phyloP scores from a whole-genome alignment of 2,797 vertebrate genomes.

The Danio kyathit region DNA sequence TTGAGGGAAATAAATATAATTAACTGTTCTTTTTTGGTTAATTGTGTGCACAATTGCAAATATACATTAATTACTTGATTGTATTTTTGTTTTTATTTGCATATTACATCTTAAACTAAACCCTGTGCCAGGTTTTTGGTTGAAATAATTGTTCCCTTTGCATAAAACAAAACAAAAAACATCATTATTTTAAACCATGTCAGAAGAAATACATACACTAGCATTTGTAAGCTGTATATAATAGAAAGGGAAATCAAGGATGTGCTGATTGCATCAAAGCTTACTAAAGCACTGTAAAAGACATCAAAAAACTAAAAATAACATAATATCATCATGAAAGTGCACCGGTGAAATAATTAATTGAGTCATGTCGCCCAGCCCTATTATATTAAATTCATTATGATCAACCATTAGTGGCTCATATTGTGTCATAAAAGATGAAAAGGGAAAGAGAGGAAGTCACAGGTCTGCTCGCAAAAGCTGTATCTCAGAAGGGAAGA shows the following conservation, averaged over 20 bases:
- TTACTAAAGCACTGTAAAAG: not conserved
- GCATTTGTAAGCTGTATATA: too few species aligned
- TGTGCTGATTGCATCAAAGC: too few species aligned
- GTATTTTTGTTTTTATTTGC: too few species aligned
- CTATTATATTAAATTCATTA: not conserved
- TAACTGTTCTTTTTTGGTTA: not conserved
- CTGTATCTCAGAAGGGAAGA: not conserved
- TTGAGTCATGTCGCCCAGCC: not conserved
- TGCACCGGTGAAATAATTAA: not conserved
- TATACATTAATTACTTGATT: not conserved
- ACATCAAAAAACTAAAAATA: not conserved
- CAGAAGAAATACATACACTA: not conserved
- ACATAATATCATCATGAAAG: not conserved
- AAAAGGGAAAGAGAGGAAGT: not conserved
- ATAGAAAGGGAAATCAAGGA: too few species aligned
- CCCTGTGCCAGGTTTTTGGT: too few species aligned
- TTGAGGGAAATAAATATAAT: not conserved
- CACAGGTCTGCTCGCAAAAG: not conserved
- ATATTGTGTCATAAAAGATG: not conserved
- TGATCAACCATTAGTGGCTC: not conserved
- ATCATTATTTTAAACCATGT: not conserved
- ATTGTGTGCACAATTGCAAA: not conserved
- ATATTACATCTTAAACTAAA: not conserved
- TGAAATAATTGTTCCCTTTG: not conserved
- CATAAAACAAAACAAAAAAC: not conserved